These are phyloP conservation scores for Phoxinus phoxinus DNA, from an alignment of 2,113 vertebrate genomes.

Conservation along the genomic window DNA sequence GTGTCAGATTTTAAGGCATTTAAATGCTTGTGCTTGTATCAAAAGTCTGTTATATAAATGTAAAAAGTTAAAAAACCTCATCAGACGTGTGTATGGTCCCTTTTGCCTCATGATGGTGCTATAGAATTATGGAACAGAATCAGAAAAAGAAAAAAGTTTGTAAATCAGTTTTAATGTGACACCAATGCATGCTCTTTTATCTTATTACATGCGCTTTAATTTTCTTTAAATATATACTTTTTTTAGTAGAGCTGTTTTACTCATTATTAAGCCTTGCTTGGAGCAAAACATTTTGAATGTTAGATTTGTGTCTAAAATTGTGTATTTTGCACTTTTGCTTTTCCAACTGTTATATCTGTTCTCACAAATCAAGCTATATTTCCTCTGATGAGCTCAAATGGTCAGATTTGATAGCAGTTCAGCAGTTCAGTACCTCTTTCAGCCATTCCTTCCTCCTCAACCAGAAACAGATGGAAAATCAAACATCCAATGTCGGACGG, in stretches of 20 bases:
- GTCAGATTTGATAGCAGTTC: conserved; percentile 39
- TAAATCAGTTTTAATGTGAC: neutral
- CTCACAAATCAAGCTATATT: neutral
- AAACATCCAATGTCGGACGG: conserved; percentile 82
- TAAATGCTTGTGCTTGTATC: neutral
- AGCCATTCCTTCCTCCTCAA: conserved; percentile 50
- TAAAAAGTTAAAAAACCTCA: neutral
- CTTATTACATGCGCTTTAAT: neutral
- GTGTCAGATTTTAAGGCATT: neutral
- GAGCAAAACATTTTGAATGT: neutral
- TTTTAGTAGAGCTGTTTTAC: too few species aligned
- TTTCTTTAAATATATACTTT: too few species aligned
- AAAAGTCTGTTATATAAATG: neutral
- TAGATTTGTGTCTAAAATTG: neutral
- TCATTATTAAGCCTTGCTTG: too few species aligned
- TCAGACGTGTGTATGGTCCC: neutral
- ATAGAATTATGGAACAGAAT: neutral
- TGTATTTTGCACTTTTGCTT: neutral
- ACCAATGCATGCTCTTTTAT: neutral
- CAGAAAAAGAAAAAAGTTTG: neutral
- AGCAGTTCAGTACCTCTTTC: too few species aligned
- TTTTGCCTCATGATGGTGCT: neutral
- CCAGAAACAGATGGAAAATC: conserved; percentile 81
- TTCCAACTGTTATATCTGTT: neutral
- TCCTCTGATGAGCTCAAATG: conserved; percentile 27